Evolutionary conservation across 2,888 invertebrate genomes (phyloP), one percentile per base, ranked within the genome.

Genomic region (Hofmannophila pseudospretella): DNA sequence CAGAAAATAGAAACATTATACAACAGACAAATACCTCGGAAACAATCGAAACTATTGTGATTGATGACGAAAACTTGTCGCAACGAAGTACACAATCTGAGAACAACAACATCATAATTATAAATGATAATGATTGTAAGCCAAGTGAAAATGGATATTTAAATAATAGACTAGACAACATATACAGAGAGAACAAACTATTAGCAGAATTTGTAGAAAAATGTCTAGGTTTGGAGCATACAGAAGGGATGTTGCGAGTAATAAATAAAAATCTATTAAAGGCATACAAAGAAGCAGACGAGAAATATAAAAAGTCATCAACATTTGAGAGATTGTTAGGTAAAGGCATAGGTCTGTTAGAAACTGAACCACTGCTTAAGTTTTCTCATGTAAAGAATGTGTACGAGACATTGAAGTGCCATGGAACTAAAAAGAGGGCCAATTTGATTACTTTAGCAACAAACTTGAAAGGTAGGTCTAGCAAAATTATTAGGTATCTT

Each of bases 341-440:
- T 2, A 57, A 39, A 10, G 58, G 55, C 0, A 32, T 61, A 4
- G 38, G 22, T 7, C 36, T 45, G 1, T 32, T 82, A 12, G 48
- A 59, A 12, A 35, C 22, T 4, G 51, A 67, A 35, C 78, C 79
- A 0, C 4, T 39, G 4, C 49, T 47, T 10, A 80, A 71, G 43
- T 80, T 65, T 51, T 48, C 60, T 1, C 67, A 70, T 39, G 41
- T 82, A 1, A 71, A 67, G 45, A 44, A 53, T 3, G 51, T 82
- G 8, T 67, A 67, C 53, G 63, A 74, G 8, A 45, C 47, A 2
- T 39, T 79, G 7, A 67, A 63, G 35, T 32, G 41, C 1, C 49
- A 51, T 32, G 51, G 35, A 27, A 12, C 30, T 10, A 64, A 55
- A 34, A 72, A 61, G 51, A 65, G 63, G 44, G 67, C 62, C 0